phyloP scores from a whole-genome alignment of 1,140 invertebrate species.

The Lysiphlebus fabarum region DNA sequence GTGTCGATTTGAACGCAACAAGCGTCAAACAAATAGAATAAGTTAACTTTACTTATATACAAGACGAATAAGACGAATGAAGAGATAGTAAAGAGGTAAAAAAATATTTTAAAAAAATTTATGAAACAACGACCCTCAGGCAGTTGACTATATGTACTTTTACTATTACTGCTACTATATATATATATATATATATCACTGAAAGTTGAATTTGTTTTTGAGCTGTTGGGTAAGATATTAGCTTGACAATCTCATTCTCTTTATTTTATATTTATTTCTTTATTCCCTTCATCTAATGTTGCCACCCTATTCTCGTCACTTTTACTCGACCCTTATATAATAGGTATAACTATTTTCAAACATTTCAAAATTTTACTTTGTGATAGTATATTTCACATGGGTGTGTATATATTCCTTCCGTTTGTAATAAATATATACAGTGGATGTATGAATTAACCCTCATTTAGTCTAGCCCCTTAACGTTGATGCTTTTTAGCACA shows the following conservation, averaged over 20 bases:
- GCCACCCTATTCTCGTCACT: too few species aligned
- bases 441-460: slow-evolving; percentile 22
- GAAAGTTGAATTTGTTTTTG: slow-evolving; percentile 20
- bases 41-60: not conserved
- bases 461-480: not conserved
- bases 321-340: too few species aligned
- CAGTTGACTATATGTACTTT: slow-evolving; percentile 19
- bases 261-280: too few species aligned
- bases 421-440: slow-evolving; percentile 12
- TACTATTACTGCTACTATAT: too few species aligned
- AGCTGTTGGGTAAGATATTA: slow-evolving; percentile 1
- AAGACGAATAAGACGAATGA: not conserved
- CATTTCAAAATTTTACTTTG: not conserved
- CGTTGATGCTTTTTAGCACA: slow-evolving; percentile 18
- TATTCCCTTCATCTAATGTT: too few species aligned
- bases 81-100: not conserved
- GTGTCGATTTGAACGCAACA: slow-evolving; percentile 10
- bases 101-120: too few species aligned
- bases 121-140: slow-evolving; percentile 8
- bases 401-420: slow-evolving; percentile 11
- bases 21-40: not conserved
- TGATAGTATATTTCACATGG: slow-evolving; percentile 6
- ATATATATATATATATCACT: not conserved
- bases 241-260: not conserved
- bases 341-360: too few species aligned